Evolutionary conservation across 2,113 vertebrate species (phyloP).

Genomic region (Dunckerocampus dactyliophorus): DNA sequence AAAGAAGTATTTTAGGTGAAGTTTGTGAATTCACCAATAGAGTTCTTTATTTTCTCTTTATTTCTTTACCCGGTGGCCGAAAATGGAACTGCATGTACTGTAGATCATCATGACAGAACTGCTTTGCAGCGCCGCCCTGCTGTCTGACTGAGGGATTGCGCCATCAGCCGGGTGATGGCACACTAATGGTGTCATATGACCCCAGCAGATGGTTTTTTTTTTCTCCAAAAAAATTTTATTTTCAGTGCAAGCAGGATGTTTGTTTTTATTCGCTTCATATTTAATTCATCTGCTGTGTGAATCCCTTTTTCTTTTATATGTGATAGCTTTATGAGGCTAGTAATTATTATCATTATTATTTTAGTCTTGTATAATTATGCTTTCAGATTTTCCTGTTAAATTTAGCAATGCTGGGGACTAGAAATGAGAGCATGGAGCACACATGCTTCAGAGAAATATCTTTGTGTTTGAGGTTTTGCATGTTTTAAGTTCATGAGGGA

Average conservation of each 20-base stretch:
- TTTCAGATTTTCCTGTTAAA: slow-evolving; percentile 25
- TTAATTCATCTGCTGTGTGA: not conserved
- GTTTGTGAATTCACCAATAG: not conserved
- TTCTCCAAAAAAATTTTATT: not conserved
- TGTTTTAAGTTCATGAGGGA: slow-evolving; percentile 10
- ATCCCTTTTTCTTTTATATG: slow-evolving; percentile 13
- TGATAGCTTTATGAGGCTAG: slow-evolving; percentile 13
- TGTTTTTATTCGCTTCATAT: not conserved
- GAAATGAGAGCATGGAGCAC: slow-evolving; percentile 1
- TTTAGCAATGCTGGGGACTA: slow-evolving; percentile 12
- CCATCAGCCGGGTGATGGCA: not conserved
- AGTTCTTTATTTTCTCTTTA: not conserved
- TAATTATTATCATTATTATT: slow-evolving; percentile 13
- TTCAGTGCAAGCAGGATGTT: not conserved
- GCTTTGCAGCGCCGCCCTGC: slow-evolving; percentile 10
- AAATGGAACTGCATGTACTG: no score
- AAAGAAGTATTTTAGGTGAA: not conserved
- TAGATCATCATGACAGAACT: no score
- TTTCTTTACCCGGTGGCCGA: not conserved
- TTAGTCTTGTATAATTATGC: no score
- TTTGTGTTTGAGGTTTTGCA: slow-evolving; percentile 9
- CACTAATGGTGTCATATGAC: not conserved
- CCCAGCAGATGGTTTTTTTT: slow-evolving; percentile 1
- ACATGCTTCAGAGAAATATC: slow-evolving; percentile 4
- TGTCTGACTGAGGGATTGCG: slow-evolving; percentile 7